A percentile compares a stretch with the other conserved stretches of the same genome.
Evolutionary conservation across 2,797 vertebrate species (phyloP).

Genomic region (Falco cherrug): DNA sequence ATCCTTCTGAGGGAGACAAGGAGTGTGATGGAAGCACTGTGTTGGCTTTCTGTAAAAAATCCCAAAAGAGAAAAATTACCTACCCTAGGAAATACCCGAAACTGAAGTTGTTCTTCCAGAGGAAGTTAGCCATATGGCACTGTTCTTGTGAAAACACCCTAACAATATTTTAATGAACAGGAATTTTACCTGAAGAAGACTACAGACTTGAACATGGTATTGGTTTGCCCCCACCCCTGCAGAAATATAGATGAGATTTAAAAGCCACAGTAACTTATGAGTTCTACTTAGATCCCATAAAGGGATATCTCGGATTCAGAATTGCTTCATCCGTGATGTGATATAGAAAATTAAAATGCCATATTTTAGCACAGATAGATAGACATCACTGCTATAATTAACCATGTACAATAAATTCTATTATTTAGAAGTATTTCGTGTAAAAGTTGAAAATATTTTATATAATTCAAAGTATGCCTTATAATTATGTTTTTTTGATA

Average conservation of each 20-base stretch:
- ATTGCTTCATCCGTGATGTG: slow-evolving; percentile 51
- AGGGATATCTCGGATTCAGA: slow-evolving; percentile 8
- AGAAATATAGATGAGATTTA: slow-evolving; percentile 53
- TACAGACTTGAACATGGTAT: neutral
- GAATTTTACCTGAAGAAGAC: neutral
- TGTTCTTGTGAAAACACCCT: neutral
- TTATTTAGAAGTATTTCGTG: slow-evolving; percentile 57
- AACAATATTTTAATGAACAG: neutral
- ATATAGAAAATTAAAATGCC: slow-evolving; percentile 71
- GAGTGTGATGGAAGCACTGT: neutral
- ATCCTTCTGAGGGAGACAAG: neutral
- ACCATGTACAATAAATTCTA: slow-evolving; percentile 48
- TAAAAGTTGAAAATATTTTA: slow-evolving; percentile 31
- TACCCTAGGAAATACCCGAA: neutral
- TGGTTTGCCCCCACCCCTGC: neutral
- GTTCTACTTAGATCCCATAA: slow-evolving; percentile 44
- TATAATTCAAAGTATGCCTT: slow-evolving; percentile 9
- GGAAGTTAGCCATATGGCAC: neutral
- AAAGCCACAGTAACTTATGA: slow-evolving; percentile 47
- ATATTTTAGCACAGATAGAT: slow-evolving; percentile 55
- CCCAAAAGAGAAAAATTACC: neutral
- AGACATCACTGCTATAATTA: slow-evolving; percentile 52
- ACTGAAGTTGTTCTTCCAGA: neutral
- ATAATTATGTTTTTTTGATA: slow-evolving; percentile 40
- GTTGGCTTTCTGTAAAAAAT: neutral